These are phyloP conservation scores for Luffia ferchaultella DNA, from an alignment of 2,888 invertebrate genomes.

Conservation along the genomic window DNA sequence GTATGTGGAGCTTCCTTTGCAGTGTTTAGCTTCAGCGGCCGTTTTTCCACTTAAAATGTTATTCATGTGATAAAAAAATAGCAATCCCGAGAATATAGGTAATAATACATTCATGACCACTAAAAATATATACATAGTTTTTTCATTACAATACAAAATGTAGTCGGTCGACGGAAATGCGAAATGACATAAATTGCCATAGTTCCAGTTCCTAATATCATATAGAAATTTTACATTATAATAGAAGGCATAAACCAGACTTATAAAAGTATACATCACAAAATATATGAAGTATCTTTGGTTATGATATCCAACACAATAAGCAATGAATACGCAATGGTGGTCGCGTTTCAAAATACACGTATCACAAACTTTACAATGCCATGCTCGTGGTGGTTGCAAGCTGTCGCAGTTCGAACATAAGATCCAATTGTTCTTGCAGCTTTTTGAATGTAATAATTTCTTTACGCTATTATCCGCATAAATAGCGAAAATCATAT, in stretches of 20 bases:
- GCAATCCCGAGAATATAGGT: conserved; percentile 70
- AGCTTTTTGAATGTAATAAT: conserved; percentile 53
- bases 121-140: conserved; percentile 74
- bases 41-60: conserved; percentile 79
- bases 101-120: conserved; percentile 75
- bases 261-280: conserved; percentile 75
- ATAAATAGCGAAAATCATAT: conserved; percentile 77
- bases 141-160: conserved; percentile 70
- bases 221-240: conserved; percentile 76
- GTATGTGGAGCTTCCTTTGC: conserved; percentile 60
- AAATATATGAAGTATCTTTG: conserved; percentile 87
- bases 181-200: conserved; percentile 70
- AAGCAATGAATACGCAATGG: conserved; percentile 88
- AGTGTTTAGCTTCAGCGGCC: conserved; percentile 74
- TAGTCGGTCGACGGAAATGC: conserved; percentile 79
- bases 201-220: conserved; percentile 61
- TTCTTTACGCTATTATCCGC: conserved; percentile 77
- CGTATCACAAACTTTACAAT: conserved; percentile 83
- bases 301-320: conserved; percentile 87
- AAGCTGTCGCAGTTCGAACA: conserved; percentile 81
- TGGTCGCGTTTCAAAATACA: conserved; percentile 91
- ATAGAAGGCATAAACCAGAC: conserved; percentile 74
- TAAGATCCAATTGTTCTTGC: conserved; percentile 71
- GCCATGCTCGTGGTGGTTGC: conserved; percentile 88
- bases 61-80: conserved; percentile 74